Conservation (phyloP, 2,113 vertebrate species). For the Vulpes ferrilata region DNA sequence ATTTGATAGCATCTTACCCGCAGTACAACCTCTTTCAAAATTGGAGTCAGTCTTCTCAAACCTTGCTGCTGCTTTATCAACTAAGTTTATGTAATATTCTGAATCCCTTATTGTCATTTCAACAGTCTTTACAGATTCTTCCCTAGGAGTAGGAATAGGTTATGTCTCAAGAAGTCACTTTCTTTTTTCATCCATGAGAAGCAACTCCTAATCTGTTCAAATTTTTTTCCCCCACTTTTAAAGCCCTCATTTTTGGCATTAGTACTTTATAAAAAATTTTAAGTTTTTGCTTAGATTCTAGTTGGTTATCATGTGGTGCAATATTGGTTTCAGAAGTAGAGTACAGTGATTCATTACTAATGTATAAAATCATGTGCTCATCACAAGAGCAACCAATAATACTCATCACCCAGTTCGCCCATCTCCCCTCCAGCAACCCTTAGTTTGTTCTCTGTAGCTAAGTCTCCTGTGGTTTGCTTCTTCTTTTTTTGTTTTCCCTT, state of each 20-base stretch:
- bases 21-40: background rate
- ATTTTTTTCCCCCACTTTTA: background rate
- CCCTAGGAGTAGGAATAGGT: background rate
- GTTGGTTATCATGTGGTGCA: background rate
- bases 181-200: background rate
- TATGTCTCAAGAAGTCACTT: background rate
- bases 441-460: background rate
- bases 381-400: background rate
- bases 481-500: background rate
- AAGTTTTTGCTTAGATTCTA: background rate
- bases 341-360: background rate
- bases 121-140: background rate
- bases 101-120: background rate
- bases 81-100: background rate
- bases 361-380: background rate
- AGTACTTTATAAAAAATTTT: background rate
- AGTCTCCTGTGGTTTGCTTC: background rate
- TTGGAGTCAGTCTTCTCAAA: background rate
- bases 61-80: background rate
- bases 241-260: background rate
- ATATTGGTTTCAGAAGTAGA: background rate
- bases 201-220: background rate
- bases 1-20: background rate
- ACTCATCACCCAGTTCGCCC: background rate
- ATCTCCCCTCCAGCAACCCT: background rate